A percentile compares a stretch with the other conserved stretches of the same genome.
phyloP scores from a whole-genome alignment of 2,113 vertebrate genomes.

The Rattus norvegicus region GRCr8 NC_086028.1:42976501-42977000 shows the following conservation, averaged over 20 bases:
- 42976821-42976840: conserved; percentile 84
- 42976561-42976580: background rate
- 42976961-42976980: conserved; percentile 69
- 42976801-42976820: conserved; percentile 87
- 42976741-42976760: accelerated
- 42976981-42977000: conserved; percentile 82
- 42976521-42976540: background rate
- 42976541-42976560: background rate
- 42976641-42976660: background rate
- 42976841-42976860: conserved; percentile 87
- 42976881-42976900: conserved; percentile 90
- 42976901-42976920: conserved; percentile 89
- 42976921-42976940: conserved; percentile 88
- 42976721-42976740: accelerated
- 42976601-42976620: conserved; percentile 61
- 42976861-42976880: conserved; percentile 88
- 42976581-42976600: conserved; percentile 42
- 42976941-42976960: conserved; percentile 84
- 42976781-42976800: conserved; percentile 89
- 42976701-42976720: background rate
- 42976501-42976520: background rate
- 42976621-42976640: conserved; percentile 64
- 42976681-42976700: background rate
- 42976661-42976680: background rate
- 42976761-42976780: conserved; percentile 84